These are phyloP conservation scores for Papilio protenor DNA, from an alignment of 2,888 invertebrate genomes.

Conservation along the genomic window DNA sequence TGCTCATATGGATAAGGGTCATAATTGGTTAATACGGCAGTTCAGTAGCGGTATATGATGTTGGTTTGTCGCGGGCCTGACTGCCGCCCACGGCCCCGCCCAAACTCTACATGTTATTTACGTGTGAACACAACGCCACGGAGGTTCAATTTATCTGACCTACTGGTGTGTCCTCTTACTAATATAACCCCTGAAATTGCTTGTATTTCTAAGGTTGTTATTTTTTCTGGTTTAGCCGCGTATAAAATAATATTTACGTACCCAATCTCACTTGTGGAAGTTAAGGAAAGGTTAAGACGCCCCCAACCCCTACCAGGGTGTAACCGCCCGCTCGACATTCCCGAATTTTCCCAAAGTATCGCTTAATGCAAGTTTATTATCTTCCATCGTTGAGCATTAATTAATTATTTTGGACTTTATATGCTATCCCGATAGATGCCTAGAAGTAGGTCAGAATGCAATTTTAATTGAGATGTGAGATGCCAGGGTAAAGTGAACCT, in stretches of 20 bases:
- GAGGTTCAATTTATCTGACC: conserved; percentile 84
- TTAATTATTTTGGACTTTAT: too few relatives aligned
- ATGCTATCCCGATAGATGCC: neutral
- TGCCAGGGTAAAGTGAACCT: neutral
- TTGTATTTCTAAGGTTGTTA: conserved; percentile 63
- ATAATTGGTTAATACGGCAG: conserved; percentile 45
- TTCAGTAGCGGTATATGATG: conserved; percentile 37
- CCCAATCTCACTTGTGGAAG: conserved; percentile 81
- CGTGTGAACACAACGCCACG: conserved; percentile 82
- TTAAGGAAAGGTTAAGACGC: conserved; percentile 79
- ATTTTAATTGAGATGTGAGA: conserved; percentile 3
- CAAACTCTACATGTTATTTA: conserved; percentile 83
- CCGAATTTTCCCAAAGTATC: conserved; percentile 80
- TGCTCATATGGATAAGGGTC: conserved; percentile 51
- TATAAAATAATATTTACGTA: conserved; percentile 28
- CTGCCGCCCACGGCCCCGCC: conserved; percentile 67
- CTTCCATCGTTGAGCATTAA: conserved; percentile 73
- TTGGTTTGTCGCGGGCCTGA: conserved; percentile 47
- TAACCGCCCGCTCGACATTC: conserved; percentile 60
- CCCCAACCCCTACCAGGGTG: conserved; percentile 53
- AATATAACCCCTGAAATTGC: conserved; percentile 77
- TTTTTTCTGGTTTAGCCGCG: conserved; percentile 50
- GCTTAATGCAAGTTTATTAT: conserved; percentile 82
- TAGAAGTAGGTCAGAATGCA: conserved; percentile 14
- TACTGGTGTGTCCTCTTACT: conserved; percentile 82